Evolutionary conservation across 2,797 vertebrate genomes (phyloP).

Genomic region (Poecile montanus): DNA sequence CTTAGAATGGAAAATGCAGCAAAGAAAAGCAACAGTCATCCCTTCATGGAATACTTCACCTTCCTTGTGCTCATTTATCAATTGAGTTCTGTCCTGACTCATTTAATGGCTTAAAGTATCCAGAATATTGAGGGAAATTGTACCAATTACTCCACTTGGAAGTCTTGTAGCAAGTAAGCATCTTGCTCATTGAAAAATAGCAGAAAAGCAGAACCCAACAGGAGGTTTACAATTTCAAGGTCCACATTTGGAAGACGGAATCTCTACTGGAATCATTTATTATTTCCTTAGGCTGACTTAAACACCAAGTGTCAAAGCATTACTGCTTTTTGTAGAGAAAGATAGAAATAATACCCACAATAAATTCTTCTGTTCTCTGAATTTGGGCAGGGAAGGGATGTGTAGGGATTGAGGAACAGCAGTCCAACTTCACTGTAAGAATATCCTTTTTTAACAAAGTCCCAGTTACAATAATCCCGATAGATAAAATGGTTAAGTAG

Average conservation of each 20-base stretch:
- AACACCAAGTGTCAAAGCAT: neutral
- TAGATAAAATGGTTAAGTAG: neutral
- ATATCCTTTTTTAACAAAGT: neutral
- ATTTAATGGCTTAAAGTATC: neutral
- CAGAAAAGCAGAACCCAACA: neutral
- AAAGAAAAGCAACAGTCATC: neutral
- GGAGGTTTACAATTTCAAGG: neutral
- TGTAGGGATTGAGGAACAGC: neutral
- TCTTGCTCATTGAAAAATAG: neutral
- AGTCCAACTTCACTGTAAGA: neutral
- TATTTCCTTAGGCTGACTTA: neutral
- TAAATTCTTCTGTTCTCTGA: neutral
- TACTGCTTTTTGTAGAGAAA: neutral
- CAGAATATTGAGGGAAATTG: neutral
- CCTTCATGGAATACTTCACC: neutral
- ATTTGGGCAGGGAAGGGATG: neutral
- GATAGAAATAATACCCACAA: neutral
- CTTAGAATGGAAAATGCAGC: neutral
- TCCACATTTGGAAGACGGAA: neutral
- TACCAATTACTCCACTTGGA: neutral
- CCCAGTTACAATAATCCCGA: neutral
- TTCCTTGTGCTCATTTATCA: neutral
- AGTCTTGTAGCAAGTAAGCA: neutral
- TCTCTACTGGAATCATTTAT: neutral
- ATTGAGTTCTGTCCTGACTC: neutral